Percentiles rank a stretch among this genome's conserved stretches.
phyloP scores from a whole-genome alignment of 2,797 vertebrate genomes.

The Chelonia mydas region DNA sequence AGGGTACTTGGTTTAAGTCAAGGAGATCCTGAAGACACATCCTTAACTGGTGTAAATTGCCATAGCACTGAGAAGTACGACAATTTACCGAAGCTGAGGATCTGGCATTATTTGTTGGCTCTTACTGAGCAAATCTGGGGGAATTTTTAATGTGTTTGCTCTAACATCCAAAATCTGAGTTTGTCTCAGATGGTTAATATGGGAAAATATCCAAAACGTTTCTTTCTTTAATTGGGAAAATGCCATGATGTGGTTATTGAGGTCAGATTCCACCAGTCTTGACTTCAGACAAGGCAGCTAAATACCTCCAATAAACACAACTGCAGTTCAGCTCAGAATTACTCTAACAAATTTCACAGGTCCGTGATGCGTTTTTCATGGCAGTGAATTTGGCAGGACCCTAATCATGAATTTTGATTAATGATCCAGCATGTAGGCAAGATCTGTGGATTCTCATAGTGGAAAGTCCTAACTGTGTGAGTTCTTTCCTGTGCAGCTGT shows the following conservation, averaged over 20 bases:
- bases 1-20: neutral
- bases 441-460: neutral
- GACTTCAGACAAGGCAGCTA: neutral
- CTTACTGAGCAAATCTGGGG: neutral
- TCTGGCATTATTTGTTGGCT: neutral
- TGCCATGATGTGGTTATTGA: neutral
- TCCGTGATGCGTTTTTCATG: no score
- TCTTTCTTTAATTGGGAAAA: neutral
- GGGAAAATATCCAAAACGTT: neutral
- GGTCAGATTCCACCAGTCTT: neutral
- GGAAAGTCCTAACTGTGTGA: neutral
- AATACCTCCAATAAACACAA: neutral
- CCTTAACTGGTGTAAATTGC: slow-evolving; percentile 19
- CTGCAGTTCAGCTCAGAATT: neutral
- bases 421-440: neutral
- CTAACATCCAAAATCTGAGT: neutral
- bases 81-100: neutral
- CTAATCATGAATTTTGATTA: neutral
- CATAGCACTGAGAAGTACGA: slow-evolving; percentile 9
- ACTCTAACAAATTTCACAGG: neutral
- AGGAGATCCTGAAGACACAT: slow-evolving; percentile 31
- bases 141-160: neutral
- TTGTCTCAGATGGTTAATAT: neutral
- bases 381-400: no score
- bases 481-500: neutral